Conservation (phyloP, 2,113 vertebrate species). For the Anhinga rufa region DNA sequence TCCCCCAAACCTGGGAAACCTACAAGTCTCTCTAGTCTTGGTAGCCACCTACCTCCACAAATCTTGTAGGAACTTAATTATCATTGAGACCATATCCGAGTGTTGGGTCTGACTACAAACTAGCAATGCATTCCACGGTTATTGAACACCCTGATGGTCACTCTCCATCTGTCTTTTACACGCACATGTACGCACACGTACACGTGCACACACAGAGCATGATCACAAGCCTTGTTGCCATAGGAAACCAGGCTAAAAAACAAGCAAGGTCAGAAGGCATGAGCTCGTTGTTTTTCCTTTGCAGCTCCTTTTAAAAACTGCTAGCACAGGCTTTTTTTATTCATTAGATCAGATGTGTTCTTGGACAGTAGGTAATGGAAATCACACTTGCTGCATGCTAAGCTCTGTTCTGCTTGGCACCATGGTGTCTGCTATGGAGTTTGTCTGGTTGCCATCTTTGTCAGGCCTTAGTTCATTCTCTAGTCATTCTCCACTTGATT, state of each 20-base stretch:
- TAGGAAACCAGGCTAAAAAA: conserved; percentile 49
- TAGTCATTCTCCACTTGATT: not conserved
- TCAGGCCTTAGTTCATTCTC: not conserved
- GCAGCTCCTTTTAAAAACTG: not conserved
- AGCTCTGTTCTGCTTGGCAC: not conserved
- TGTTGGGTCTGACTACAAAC: not conserved
- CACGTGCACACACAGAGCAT: not conserved
- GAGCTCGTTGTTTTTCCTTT: conserved; percentile 47
- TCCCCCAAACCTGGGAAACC: not conserved
- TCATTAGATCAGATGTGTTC: not conserved
- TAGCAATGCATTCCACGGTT: not conserved
- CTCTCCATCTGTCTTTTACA: not conserved
- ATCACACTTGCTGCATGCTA: not conserved
- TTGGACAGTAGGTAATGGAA: not conserved
- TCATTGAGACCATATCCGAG: not conserved
- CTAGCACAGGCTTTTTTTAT: not conserved
- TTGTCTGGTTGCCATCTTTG: not conserved
- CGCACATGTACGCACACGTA: accelerated
- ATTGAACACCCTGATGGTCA: not conserved
- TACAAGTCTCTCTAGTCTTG: not conserved
- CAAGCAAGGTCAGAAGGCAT: conserved; percentile 48
- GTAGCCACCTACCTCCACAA: not conserved
- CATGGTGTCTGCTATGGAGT: not conserved
- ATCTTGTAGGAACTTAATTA: not conserved
- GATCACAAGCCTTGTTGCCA: conserved; percentile 39